These are phyloP conservation scores for Gallinago paraguaiae DNA, from an alignment of 2,113 vertebrate species.

Conservation along the genomic window DNA sequence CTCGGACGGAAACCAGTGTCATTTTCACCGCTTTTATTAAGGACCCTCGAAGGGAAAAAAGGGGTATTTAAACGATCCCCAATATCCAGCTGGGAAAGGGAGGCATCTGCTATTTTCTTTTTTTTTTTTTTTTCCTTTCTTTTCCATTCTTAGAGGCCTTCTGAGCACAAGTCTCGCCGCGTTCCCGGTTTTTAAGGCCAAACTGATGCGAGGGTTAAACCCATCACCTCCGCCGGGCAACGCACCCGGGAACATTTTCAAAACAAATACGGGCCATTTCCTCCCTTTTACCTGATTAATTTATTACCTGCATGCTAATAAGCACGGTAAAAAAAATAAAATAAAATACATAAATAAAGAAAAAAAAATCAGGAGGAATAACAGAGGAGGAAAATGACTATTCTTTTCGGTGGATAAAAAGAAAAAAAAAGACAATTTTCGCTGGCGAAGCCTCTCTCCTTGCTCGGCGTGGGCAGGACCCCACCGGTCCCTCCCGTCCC, in stretches of 20 bases:
- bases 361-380: background rate
- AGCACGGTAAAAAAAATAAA: no score
- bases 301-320: background rate
- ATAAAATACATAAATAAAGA: accelerated
- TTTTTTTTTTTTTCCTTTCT: no score
- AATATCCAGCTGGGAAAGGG: conserved; percentile 49
- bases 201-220: background rate
- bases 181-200: background rate
- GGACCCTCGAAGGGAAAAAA: conserved; percentile 20
- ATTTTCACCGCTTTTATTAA: conserved; percentile 33
- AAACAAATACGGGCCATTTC: background rate
- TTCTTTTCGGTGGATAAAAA: background rate
- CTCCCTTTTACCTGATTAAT: background rate
- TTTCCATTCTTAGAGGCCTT: conserved; percentile 12
- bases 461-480: background rate
- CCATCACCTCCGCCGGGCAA: background rate
- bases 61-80: conserved; percentile 51
- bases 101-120: background rate
- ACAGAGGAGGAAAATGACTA: background rate
- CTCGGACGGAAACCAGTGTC: conserved; percentile 13
- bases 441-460: background rate
- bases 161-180: background rate
- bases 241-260: background rate
- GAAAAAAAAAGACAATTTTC: background rate
- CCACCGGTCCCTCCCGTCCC: background rate